Conservation (phyloP, 2,888 invertebrate genomes). For the Eledone cirrhosa region DNA sequence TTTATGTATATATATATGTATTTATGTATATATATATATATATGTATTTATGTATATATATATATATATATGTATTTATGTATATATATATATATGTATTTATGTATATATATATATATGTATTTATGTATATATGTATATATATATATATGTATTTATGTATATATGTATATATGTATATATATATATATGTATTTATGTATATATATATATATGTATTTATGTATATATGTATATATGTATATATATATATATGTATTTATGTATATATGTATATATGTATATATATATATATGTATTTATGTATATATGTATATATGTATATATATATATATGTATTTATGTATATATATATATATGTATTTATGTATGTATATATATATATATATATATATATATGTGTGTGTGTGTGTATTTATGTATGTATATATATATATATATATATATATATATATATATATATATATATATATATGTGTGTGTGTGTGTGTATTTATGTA, state of each 20-base stretch:
- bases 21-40: no score
- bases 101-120: no score
- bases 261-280: background rate
- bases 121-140: no score
- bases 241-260: background rate
- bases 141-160: no score
- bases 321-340: background rate
- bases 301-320: background rate
- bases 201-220: constrained; percentile 2
- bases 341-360: background rate
- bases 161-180: no score
- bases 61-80: no score
- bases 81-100: no score
- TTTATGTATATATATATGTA: no score
- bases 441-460: background rate
- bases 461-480: background rate
- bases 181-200: background rate
- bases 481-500: background rate
- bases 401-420: background rate
- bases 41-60: no score
- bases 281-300: background rate
- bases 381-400: background rate
- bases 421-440: background rate
- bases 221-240: background rate
- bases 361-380: background rate